These are phyloP conservation scores for Zoanthus sociatus DNA, from an alignment of 92 coral and sea anemone genomes.

Conservation along the genomic window DNA sequence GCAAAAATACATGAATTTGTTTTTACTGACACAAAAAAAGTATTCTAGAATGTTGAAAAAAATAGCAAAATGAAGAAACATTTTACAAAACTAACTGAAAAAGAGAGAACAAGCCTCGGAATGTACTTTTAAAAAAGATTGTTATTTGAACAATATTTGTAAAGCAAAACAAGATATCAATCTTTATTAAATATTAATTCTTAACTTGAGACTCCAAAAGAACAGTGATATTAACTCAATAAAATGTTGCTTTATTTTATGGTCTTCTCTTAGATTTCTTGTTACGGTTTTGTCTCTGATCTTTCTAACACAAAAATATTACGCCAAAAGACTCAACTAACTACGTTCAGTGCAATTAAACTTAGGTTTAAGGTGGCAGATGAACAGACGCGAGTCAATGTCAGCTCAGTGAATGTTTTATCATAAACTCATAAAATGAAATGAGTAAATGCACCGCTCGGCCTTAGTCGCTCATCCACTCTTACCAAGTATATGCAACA, in stretches of 20 bases:
- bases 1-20: background rate
- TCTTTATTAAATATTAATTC: background rate
- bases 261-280: background rate
- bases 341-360: background rate
- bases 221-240: background rate
- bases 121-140: background rate
- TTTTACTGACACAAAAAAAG: background rate
- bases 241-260: background rate
- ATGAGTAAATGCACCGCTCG: background rate
- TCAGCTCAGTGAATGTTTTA: too few relatives aligned
- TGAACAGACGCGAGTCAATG: too few relatives aligned
- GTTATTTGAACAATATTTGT: background rate
- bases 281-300: background rate
- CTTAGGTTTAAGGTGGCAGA: background rate
- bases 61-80: background rate
- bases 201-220: background rate
- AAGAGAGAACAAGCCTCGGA: background rate
- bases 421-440: too few relatives aligned
- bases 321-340: background rate
- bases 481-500: background rate
- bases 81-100: background rate
- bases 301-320: background rate
- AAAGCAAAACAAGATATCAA: background rate
- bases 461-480: background rate
- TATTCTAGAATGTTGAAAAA: background rate